Evolutionary conservation across 2,113 vertebrate species (phyloP).

Genomic region (Fulmarus glacialis): DNA sequence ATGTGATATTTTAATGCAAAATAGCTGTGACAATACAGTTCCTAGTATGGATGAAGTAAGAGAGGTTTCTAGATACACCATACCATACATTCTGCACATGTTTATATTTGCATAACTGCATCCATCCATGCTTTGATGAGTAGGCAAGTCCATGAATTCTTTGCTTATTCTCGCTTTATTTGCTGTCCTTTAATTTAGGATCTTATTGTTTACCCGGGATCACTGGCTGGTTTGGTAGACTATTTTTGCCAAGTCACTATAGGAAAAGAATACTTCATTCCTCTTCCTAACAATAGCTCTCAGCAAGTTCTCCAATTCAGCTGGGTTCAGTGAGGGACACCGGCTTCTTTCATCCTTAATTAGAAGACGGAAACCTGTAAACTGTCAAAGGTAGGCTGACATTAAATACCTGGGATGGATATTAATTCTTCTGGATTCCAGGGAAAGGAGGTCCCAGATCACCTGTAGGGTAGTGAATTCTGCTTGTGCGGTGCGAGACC

Average conservation of each 20-base stretch:
- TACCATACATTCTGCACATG: conserved; percentile 6
- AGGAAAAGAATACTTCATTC: conserved; percentile 22
- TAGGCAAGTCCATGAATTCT: background rate
- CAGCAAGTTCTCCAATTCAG: background rate
- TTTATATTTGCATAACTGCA: background rate
- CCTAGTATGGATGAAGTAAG: background rate
- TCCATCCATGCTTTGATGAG: conserved; percentile 2
- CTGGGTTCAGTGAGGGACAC: conserved; percentile 33
- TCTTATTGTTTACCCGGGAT: background rate
- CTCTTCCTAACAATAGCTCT: conserved; percentile 9
- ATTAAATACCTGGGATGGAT: background rate
- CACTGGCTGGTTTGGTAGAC: background rate
- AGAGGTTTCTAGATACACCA: background rate
- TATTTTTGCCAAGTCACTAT: conserved; percentile 30
- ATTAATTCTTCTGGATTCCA: background rate
- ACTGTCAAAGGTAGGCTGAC: conserved; percentile 19
- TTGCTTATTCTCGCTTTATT: conserved; percentile 11
- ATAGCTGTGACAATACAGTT: background rate
- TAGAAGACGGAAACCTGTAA: conserved; percentile 13
- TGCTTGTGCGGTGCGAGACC: background rate
- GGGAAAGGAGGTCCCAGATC: background rate
- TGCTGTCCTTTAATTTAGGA: conserved; percentile 36
- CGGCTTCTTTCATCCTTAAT: conserved; percentile 5
- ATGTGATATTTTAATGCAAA: conserved; percentile 21
- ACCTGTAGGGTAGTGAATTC: background rate